Evolutionary conservation across 2,888 invertebrate genomes (phyloP).

Genomic region (Heliconius ismenius): DNA sequence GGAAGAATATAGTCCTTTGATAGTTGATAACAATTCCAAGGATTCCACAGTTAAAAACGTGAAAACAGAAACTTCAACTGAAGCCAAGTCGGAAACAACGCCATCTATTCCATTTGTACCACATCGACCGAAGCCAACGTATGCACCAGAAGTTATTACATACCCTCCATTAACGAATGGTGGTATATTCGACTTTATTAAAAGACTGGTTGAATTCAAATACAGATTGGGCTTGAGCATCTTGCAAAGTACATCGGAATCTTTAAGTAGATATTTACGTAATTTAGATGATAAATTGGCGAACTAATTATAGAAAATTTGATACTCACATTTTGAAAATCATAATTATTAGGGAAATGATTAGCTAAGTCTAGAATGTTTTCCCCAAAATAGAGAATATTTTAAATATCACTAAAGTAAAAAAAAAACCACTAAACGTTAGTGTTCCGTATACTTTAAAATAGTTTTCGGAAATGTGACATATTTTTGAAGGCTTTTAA

Average conservation of each 20-base stretch:
- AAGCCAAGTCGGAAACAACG: slow-evolving; percentile 64
- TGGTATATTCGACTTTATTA: slow-evolving; percentile 83
- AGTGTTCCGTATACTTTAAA: too few relatives aligned
- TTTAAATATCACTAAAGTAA: too few relatives aligned
- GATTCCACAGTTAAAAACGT: slow-evolving; percentile 60
- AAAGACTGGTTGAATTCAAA: slow-evolving; percentile 85
- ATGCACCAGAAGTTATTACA: slow-evolving; percentile 65
- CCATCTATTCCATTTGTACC: slow-evolving; percentile 61
- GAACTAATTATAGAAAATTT: slow-evolving; percentile 31
- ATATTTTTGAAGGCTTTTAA: not conserved
- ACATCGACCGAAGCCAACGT: slow-evolving; percentile 50
- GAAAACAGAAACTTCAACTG: slow-evolving; percentile 70
- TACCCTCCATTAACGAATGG: slow-evolving; percentile 61
- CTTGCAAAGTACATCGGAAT: slow-evolving; percentile 85
- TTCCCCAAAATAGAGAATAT: not conserved
- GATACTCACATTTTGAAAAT: not conserved
- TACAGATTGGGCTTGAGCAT: slow-evolving; percentile 85
- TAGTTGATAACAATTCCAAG: slow-evolving; percentile 49
- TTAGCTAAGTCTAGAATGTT: not conserved
- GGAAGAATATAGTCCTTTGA: slow-evolving; percentile 49
- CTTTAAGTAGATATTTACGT: slow-evolving; percentile 84
- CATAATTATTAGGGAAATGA: not conserved
- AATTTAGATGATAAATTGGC: slow-evolving; percentile 73
- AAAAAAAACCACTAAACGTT: too few relatives aligned
- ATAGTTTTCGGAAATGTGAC: not conserved